Conservation (phyloP, 2,888 invertebrate species). For the Drepana falcataria region DNA sequence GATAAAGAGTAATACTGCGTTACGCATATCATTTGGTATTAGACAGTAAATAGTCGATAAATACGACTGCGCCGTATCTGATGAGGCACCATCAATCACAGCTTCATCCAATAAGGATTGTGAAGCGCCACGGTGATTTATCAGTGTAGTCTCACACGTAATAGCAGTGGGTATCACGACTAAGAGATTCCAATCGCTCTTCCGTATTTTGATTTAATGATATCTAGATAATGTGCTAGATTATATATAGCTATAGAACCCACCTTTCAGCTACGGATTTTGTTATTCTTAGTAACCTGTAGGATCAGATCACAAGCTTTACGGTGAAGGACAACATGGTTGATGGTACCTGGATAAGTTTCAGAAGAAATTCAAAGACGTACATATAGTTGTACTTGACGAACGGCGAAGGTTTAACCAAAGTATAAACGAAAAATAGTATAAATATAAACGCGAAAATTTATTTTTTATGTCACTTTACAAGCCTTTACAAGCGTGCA, state of each 20-base stretch:
- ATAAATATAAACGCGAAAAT: no score
- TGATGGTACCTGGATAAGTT: no score
- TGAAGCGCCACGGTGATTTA: conserved; percentile 75
- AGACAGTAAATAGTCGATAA: conserved; percentile 25
- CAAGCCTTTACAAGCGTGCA: no score
- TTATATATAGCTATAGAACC: not conserved
- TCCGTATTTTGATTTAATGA: conserved; percentile 7
- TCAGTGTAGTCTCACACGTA: conserved; percentile 22
- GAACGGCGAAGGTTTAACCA: no score
- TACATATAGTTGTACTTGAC: no score
- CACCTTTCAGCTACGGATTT: no score
- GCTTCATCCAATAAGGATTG: conserved; percentile 57
- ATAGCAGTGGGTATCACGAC: conserved; percentile 37
- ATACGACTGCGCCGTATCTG: conserved; percentile 14
- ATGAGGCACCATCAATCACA: conserved; percentile 55
- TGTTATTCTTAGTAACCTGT: no score
- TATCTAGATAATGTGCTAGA: not conserved
- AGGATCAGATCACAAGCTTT: no score
- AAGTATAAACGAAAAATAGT: no score
- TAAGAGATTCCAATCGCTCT: conserved; percentile 19
- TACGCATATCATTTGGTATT: conserved; percentile 16
- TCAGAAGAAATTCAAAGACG: no score
- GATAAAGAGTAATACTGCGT: conserved; percentile 10
- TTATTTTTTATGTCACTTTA: no score
- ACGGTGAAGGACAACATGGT: no score